Evolutionary conservation across 1,140 invertebrate genomes (phyloP).

Genomic region (Cephus cinctus): DNA sequence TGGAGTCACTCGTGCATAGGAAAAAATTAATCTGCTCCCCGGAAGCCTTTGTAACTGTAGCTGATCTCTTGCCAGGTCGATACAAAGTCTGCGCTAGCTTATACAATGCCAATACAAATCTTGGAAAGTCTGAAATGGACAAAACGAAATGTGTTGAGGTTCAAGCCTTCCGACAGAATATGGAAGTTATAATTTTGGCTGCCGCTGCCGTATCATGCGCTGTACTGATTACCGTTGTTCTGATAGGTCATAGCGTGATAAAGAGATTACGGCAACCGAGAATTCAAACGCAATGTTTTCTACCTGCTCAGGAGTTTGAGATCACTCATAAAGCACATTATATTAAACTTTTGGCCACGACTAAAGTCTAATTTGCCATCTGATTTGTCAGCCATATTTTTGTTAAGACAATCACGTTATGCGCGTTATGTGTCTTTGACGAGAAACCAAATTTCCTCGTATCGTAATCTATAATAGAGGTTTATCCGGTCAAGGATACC

Average conservation of each 20-base stretch:
- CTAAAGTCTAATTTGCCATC: slow-evolving; percentile 55
- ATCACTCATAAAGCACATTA: slow-evolving; percentile 57
- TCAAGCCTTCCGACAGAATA: slow-evolving; percentile 34
- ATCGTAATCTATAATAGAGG: too few species aligned
- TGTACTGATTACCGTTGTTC: slow-evolving; percentile 24
- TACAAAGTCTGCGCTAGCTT: slow-evolving; percentile 49
- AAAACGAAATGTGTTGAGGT: slow-evolving; percentile 43
- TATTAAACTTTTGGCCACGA: slow-evolving; percentile 58
- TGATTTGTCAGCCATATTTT: too few species aligned
- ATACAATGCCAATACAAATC: slow-evolving; percentile 28
- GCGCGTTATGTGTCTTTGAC: too few species aligned
- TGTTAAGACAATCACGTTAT: too few species aligned
- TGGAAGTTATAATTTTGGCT: slow-evolving; percentile 40
- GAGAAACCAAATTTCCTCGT: too few species aligned
- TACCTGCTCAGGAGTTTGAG: slow-evolving; percentile 53
- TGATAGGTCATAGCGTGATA: slow-evolving; percentile 34
- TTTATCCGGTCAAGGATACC: too few species aligned
- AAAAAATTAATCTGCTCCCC: slow-evolving; percentile 42
- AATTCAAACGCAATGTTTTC: slow-evolving; percentile 50
- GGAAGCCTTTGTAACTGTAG: slow-evolving; percentile 27
- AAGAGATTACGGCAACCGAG: slow-evolving; percentile 33
- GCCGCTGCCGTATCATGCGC: slow-evolving; percentile 31
- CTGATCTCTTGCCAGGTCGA: slow-evolving; percentile 39
- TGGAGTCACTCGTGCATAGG: slow-evolving; percentile 34
- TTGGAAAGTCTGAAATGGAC: too few species aligned